phyloP scores from a whole-genome alignment of 2,113 vertebrate genomes.

The Forbesichthys agassizii region DNA sequence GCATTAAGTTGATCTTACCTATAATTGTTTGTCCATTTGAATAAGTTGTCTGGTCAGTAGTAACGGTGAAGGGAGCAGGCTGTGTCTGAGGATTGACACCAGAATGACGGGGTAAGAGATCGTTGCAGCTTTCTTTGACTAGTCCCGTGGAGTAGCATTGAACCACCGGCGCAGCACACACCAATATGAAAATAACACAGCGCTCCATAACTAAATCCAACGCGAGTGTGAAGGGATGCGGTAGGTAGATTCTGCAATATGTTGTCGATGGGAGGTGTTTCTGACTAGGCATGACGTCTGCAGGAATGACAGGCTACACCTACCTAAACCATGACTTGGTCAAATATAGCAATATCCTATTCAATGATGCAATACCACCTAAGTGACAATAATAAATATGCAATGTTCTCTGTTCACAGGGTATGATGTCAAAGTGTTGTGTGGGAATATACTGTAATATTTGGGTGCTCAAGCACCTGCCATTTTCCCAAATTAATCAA shows the following conservation, averaged over 20 bases:
- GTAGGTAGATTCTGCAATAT: no score
- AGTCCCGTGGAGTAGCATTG: constrained; percentile 37
- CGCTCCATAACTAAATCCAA: constrained; percentile 18
- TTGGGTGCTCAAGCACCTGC: no score
- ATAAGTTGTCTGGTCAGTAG: constrained; percentile 17
- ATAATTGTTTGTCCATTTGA: constrained; percentile 43
- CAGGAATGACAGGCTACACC: not conserved
- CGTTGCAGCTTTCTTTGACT: constrained; percentile 32
- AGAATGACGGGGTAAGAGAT: constrained; percentile 42
- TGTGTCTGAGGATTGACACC: constrained; percentile 1
- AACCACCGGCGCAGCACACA: constrained; percentile 7
- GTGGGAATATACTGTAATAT: no score
- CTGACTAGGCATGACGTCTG: not conserved
- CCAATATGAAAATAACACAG: constrained; percentile 16
- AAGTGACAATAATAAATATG: no score
- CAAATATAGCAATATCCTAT: not conserved
- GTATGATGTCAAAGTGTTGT: no score
- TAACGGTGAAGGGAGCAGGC: constrained; percentile 23
- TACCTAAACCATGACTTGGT: not conserved
- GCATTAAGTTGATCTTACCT: constrained; percentile 42
- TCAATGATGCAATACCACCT: not conserved
- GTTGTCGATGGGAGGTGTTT: not conserved
- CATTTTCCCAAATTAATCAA: no score
- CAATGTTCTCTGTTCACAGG: no score
- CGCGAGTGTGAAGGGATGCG: no score